A percentile compares a stretch with the other conserved stretches of the same genome.
Evolutionary conservation across 2,113 vertebrate genomes (phyloP).

Genomic region (Ageneiosus marmoratus): DNA sequence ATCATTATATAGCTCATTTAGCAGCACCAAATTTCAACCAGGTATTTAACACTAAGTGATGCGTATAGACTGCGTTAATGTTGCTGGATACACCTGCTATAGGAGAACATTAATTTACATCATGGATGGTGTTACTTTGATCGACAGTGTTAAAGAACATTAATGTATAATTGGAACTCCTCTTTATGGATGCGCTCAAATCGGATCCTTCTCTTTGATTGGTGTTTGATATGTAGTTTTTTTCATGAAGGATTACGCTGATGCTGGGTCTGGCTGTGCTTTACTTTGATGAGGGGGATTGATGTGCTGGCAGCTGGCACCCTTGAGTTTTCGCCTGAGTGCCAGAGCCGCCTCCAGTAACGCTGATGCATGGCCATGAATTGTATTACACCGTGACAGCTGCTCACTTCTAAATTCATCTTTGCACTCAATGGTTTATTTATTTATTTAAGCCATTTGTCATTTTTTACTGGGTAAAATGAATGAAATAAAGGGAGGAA

Average conservation of each 20-base stretch:
- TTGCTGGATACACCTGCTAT: neutral
- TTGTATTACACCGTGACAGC: slow-evolving; percentile 77
- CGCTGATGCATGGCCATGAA: slow-evolving; percentile 79
- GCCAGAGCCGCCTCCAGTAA: slow-evolving; percentile 70
- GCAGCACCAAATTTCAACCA: neutral
- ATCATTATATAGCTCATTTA: neutral
- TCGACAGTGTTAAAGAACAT: neutral
- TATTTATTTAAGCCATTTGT: slow-evolving; percentile 76
- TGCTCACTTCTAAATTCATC: slow-evolving; percentile 76
- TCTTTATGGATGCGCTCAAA: slow-evolving; percentile 10
- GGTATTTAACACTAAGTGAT: neutral
- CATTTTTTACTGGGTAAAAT: slow-evolving; percentile 59
- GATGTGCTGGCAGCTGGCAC: slow-evolving; percentile 73
- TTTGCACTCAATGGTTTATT: slow-evolving; percentile 74
- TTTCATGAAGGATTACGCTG: slow-evolving; percentile 16
- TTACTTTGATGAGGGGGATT: slow-evolving; percentile 62
- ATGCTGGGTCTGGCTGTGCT: slow-evolving; percentile 28
- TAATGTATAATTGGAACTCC: neutral
- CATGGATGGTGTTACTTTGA: neutral
- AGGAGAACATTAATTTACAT: neutral
- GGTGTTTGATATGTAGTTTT: slow-evolving; percentile 4
- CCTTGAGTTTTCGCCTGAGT: slow-evolving; percentile 69
- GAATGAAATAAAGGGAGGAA: slow-evolving; percentile 48
- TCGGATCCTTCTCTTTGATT: slow-evolving; percentile 18
- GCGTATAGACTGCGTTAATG: neutral